These are phyloP conservation scores for Caenorhabditis plicata DNA, from an alignment of 2,888 invertebrate genomes.

Conservation along the genomic window DNA sequence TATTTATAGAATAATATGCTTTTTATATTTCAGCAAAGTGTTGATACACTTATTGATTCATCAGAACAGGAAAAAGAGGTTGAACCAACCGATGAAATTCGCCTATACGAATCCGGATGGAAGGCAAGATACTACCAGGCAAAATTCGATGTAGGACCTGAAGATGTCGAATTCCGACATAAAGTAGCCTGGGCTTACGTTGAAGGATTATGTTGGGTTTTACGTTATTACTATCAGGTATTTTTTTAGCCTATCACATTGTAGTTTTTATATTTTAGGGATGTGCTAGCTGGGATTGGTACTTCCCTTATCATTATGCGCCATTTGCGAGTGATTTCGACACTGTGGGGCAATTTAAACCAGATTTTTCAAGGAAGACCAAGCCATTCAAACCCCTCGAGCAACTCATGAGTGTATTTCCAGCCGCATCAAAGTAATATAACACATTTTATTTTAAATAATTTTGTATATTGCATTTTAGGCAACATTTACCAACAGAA, in stretches of 20 bases:
- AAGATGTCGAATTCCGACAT: slow-evolving; percentile 78
- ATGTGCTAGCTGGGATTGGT: slow-evolving; percentile 99
- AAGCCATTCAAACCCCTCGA: slow-evolving; percentile 94
- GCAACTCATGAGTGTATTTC: slow-evolving; percentile 98
- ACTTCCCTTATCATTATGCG: slow-evolving; percentile 98
- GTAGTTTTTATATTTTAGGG: slow-evolving; percentile 72
- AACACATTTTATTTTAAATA: too few species aligned
- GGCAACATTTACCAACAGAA: slow-evolving; percentile 85
- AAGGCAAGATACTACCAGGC: slow-evolving; percentile 81
- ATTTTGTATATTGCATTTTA: slow-evolving; percentile 55
- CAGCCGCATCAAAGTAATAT: slow-evolving; percentile 79
- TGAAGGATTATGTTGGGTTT: slow-evolving; percentile 93
- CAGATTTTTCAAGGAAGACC: slow-evolving; percentile 84
- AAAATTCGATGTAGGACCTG: slow-evolving; percentile 67
- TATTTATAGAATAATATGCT: slow-evolving; percentile 1
- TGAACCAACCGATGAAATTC: slow-evolving; percentile 58
- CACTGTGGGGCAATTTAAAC: slow-evolving; percentile 75
- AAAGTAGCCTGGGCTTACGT: slow-evolving; percentile 84
- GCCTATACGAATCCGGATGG: slow-evolving; percentile 87
- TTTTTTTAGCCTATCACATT: too few species aligned
- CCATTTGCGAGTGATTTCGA: slow-evolving; percentile 98
- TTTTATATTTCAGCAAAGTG: not conserved
- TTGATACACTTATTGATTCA: slow-evolving; percentile 1
- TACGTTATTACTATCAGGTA: slow-evolving; percentile 95
- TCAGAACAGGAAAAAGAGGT: slow-evolving; percentile 42